A percentile compares a stretch with the other conserved stretches of the same genome.
Conservation (phyloP, 35 echinoderm and acorn worm species). For the Chiridota heheva region DNA sequence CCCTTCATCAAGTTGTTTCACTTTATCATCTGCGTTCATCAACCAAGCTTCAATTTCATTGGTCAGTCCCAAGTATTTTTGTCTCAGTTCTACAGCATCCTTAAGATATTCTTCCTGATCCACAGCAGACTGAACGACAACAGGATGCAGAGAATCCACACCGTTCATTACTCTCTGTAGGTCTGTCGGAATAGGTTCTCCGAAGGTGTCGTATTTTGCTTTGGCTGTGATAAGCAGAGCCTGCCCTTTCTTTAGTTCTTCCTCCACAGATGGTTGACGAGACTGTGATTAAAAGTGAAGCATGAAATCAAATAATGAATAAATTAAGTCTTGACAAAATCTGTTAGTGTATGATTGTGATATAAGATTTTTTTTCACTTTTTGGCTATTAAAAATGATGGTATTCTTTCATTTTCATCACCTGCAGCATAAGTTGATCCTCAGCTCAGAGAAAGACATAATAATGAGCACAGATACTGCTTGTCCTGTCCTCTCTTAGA, state of each 20-base stretch:
- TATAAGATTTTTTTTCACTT: too few species aligned
- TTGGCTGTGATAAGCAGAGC: conserved; percentile 72
- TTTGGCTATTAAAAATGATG: too few species aligned
- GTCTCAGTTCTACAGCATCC: conserved; percentile 56
- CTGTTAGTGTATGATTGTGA: too few species aligned
- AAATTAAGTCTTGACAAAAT: not conserved
- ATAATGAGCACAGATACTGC: too few species aligned
- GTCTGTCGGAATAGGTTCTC: conserved; percentile 61
- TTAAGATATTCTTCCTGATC: conserved; percentile 53
- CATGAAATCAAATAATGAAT: not conserved
- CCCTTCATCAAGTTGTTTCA: conserved; percentile 56
- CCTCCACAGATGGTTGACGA: conserved; percentile 53
- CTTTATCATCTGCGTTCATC: conserved; percentile 44
- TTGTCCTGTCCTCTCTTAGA: too few species aligned
- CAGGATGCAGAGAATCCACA: conserved; percentile 67
- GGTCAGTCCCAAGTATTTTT: conserved; percentile 45
- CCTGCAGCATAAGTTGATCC: too few species aligned
- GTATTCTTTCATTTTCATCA: too few species aligned
- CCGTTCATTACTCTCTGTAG: conserved; percentile 62
- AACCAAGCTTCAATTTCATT: conserved; percentile 76
- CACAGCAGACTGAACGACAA: conserved; percentile 55
- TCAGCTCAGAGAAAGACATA: too few species aligned
- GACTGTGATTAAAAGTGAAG: conserved; percentile 26
- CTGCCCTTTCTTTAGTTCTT: conserved; percentile 73
- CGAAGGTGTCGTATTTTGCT: conserved; percentile 83